A percentile compares a stretch with the other conserved stretches of the same genome.
phyloP scores from a whole-genome alignment of 2,888 invertebrate genomes.

The Nowickia ferox region DNA sequence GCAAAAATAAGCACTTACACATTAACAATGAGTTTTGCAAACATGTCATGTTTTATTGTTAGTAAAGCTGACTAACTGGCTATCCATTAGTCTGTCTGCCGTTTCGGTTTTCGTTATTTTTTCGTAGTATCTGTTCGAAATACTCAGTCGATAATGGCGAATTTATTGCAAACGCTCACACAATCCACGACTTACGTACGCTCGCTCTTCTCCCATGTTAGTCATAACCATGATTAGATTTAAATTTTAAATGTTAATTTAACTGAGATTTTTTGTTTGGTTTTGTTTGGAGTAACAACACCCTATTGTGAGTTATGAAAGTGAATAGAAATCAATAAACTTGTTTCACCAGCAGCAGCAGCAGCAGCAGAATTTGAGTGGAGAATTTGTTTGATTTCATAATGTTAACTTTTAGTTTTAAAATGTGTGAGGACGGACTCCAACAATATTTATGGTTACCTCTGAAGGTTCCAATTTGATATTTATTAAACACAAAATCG shows the following conservation, averaged over 20 bases:
- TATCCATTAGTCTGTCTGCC: conserved; percentile 1
- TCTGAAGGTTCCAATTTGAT: not conserved
- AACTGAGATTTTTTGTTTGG: conserved; percentile 4
- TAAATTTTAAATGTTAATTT: not conserved
- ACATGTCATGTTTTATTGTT: conserved; percentile 45
- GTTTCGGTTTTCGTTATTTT: conserved; percentile 15
- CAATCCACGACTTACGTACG: not conserved
- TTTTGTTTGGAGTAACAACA: not conserved
- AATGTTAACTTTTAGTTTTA: conserved; percentile 8
- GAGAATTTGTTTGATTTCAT: not conserved
- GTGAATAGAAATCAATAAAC: conserved; percentile 13
- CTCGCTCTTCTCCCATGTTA: conserved; percentile 11
- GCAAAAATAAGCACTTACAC: not conserved
- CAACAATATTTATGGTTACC: not conserved
- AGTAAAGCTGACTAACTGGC: conserved; percentile 23
- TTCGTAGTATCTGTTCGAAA: conserved; percentile 24
- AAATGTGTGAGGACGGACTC: not conserved
- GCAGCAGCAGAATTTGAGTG: not conserved
- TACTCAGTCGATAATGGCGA: conserved; percentile 32
- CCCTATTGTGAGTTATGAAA: not conserved
- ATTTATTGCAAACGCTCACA: conserved; percentile 28
- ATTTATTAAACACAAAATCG: conserved; percentile 5
- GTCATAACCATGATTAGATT: conserved; percentile 44
- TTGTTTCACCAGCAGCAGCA: conserved; percentile 2
- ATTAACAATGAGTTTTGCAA: conserved; percentile 27